Conservation (phyloP, 1,140 invertebrate species). For the Chionoecetes opilio region DNA sequence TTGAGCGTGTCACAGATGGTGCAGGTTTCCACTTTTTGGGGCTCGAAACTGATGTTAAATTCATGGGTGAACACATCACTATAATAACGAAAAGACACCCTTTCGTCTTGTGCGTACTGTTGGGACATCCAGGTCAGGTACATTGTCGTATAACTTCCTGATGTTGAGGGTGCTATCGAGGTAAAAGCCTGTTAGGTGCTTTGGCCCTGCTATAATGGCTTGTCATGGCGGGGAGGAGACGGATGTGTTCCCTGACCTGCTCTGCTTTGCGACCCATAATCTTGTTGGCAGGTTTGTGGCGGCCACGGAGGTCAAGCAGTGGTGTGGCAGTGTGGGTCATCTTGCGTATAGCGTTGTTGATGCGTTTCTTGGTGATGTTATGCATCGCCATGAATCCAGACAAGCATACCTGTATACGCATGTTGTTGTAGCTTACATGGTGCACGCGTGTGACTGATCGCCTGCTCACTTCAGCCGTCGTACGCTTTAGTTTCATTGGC, state of each 20-base stretch:
- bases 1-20: neutral
- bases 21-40: neutral
- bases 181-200: neutral
- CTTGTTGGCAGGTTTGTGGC: neutral
- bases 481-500: neutral
- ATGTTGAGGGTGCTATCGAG: neutral
- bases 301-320: neutral
- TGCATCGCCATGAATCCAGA: conserved; percentile 22
- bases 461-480: neutral
- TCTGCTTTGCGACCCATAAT: neutral
- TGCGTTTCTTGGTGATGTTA: neutral
- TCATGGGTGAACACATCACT: neutral
- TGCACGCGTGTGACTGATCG: neutral
- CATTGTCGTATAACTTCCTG: neutral
- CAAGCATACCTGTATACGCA: neutral
- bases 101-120: neutral
- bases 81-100: neutral
- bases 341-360: neutral
- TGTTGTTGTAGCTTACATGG: neutral
- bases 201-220: neutral
- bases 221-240: neutral
- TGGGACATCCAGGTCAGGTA: neutral
- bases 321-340: neutral
- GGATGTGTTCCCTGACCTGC: neutral
- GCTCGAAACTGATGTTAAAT: neutral